Evolutionary conservation across 2,888 invertebrate genomes (phyloP).

Genomic region (Drosophila ustulata): DNA sequence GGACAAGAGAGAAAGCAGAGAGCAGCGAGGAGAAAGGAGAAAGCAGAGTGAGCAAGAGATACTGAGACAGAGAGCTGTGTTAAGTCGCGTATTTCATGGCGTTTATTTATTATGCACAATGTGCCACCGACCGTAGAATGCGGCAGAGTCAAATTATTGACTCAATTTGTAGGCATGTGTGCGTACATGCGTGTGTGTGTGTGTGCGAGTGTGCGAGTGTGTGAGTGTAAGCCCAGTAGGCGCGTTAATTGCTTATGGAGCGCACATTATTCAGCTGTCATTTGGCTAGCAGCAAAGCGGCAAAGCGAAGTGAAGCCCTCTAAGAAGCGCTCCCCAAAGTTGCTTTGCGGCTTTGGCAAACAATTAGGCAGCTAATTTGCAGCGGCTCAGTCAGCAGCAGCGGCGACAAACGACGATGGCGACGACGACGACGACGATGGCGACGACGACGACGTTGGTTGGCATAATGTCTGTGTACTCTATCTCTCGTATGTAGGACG

Average conservation of each 20-base stretch:
- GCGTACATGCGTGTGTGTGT: constrained; percentile 8
- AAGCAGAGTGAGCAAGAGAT: neutral
- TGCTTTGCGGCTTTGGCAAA: constrained; percentile 78
- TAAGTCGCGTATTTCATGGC: constrained; percentile 82
- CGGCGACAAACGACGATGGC: neutral
- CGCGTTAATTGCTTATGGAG: constrained; percentile 80
- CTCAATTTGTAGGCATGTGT: constrained; percentile 70
- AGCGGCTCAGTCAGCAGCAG: constrained; percentile 40
- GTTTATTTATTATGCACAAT: constrained; percentile 81
- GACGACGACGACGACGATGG: neutral
- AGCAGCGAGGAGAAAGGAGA: no score
- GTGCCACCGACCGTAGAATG: constrained; percentile 61
- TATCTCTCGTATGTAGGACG: constrained; percentile 19
- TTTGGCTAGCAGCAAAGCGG: constrained; percentile 55
- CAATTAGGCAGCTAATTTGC: constrained; percentile 81
- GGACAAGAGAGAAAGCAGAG: no score
- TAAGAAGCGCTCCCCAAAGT: constrained; percentile 63
- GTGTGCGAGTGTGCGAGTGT: constrained; percentile 30
- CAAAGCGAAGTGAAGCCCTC: constrained; percentile 36
- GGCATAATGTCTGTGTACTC: constrained; percentile 43
- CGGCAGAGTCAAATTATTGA: constrained; percentile 70
- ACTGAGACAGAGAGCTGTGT: constrained; percentile 69
- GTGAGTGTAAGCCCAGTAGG: constrained; percentile 66
- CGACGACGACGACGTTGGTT: neutral
- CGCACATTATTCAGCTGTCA: constrained; percentile 80